Conservation (phyloP, 2,113 vertebrate genomes). For the Colossoma macropomum region DNA sequence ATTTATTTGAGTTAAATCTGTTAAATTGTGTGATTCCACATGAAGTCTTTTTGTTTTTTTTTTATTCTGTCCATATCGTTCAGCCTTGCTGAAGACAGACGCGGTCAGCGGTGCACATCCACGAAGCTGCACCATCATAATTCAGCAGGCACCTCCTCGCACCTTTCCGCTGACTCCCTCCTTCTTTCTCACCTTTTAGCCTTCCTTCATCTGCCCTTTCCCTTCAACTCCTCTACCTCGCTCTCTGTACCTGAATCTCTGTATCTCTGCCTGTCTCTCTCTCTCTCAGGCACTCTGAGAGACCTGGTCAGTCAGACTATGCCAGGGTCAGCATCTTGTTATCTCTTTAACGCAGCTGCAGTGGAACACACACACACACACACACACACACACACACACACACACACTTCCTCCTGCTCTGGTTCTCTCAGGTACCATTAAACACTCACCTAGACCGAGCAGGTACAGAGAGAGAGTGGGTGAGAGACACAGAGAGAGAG, state of each 20-base stretch:
- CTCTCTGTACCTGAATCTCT: slow-evolving; percentile 2
- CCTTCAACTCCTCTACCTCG: background rate
- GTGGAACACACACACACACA: background rate
- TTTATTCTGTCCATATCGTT: background rate
- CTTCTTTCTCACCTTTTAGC: slow-evolving; percentile 26
- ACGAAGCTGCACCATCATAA: slow-evolving; percentile 5
- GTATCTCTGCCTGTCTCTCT: slow-evolving; percentile 25
- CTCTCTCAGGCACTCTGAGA: slow-evolving; percentile 21
- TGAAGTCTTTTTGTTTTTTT: too few relatives aligned
- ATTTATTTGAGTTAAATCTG: too few relatives aligned
- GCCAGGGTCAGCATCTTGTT: slow-evolving; percentile 46
- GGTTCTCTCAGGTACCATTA: slow-evolving; percentile 24
- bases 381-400: slow-evolving; percentile 1
- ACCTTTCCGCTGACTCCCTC: slow-evolving; percentile 51
- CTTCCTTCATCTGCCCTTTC: slow-evolving; percentile 45
- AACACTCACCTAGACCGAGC: slow-evolving; percentile 25
- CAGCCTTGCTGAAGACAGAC: background rate
- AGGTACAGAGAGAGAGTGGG: too few relatives aligned
- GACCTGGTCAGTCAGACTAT: background rate
- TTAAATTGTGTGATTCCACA: too few relatives aligned
- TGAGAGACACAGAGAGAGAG: background rate
- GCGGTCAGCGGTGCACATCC: background rate
- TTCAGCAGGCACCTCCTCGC: slow-evolving; percentile 30
- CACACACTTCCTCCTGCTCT: background rate
- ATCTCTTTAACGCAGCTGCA: slow-evolving; percentile 47